Evolutionary conservation across 2,797 vertebrate genomes (phyloP), one percentile per base, ranked within the genome.

Genomic region (Taeniopygia guttata): DNA sequence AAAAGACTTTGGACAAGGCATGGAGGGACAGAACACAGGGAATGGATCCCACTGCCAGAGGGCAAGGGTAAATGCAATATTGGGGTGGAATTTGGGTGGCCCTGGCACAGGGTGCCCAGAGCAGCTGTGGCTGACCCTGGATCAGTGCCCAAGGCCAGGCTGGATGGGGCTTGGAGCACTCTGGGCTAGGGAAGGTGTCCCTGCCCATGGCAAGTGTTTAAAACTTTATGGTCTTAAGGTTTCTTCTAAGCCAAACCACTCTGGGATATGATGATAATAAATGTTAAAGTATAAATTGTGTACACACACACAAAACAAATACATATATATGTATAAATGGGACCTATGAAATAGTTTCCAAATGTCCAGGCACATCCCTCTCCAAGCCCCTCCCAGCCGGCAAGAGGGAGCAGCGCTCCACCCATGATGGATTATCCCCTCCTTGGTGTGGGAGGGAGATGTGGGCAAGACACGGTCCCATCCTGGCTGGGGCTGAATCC

Each of bases 31-130:
- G 49, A 63, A 42, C 43, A 18, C 43, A 49, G 52, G 29, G 52
- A 67, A 40, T 56, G 42, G 34, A 29, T 23, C 27, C 40, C n/a
- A 55, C 1, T 78, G n/a, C 42, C 62, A 22, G 9, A 40, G 76
- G 42, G 14, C 34, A 55, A 27, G 42, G 62, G 0, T 11, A 1
- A 34, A 5, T 67, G 63, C 43, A 29, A n/a, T 13, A 4, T 2
- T 26, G 76, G 29, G 21, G 0, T n/a, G 62, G 17, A 79, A 56
- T 27, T 45, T 51, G 42, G 22, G 1, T 56, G 62, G 51, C 13
- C 32, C 62, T 46, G 76, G 42, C 51, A 38, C 40, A 54, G 75
- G 45, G 40, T 36, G n/a, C 40, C 10, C 75, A 55, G 60, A 78
- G 51, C 13, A 63, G 59, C 59, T 54, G 38, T 11, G 74, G 58